Conservation (phyloP, 1,140 invertebrate genomes). For the Zaprionus taronus region DNA sequence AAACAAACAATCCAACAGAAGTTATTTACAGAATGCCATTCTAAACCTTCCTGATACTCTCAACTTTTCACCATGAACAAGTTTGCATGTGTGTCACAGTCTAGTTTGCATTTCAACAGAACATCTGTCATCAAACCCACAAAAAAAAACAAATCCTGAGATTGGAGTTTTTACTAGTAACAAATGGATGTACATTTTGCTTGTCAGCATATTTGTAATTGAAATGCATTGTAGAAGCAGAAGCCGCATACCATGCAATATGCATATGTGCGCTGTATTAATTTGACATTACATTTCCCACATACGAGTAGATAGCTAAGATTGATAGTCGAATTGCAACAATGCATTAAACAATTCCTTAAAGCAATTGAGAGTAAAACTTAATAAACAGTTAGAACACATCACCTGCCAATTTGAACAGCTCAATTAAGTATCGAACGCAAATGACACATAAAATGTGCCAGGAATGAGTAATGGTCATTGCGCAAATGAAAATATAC, state of each 20-base stretch:
- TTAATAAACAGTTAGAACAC: constrained; percentile 29
- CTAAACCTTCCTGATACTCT: too few species aligned
- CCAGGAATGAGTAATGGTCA: constrained; percentile 54
- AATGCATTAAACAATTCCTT: constrained; percentile 19
- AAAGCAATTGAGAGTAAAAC: constrained; percentile 21
- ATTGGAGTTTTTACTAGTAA: constrained; percentile 19
- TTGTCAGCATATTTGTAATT: constrained; percentile 49
- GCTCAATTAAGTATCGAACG: constrained; percentile 56
- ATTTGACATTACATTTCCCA: constrained; percentile 20
- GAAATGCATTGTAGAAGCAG: constrained; percentile 29
- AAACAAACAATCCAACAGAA: neutral
- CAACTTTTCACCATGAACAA: neutral
- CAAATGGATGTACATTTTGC: constrained; percentile 25
- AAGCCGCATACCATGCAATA: constrained; percentile 32
- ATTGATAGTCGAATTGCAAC: neutral
- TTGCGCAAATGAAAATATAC: constrained; percentile 14
- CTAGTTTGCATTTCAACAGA: neutral
- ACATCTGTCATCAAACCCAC: neutral
- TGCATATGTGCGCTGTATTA: constrained; percentile 8
- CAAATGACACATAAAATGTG: constrained; percentile 71
- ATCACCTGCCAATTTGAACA: constrained; percentile 20
- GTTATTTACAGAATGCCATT: too few species aligned
- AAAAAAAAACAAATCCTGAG: constrained; percentile 8
- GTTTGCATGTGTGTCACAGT: neutral
- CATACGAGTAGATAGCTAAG: neutral